Evolutionary conservation across 53 echinoderm and acorn worm genomes (phyloP).

Genomic region (Apostichopus leukothele): DNA sequence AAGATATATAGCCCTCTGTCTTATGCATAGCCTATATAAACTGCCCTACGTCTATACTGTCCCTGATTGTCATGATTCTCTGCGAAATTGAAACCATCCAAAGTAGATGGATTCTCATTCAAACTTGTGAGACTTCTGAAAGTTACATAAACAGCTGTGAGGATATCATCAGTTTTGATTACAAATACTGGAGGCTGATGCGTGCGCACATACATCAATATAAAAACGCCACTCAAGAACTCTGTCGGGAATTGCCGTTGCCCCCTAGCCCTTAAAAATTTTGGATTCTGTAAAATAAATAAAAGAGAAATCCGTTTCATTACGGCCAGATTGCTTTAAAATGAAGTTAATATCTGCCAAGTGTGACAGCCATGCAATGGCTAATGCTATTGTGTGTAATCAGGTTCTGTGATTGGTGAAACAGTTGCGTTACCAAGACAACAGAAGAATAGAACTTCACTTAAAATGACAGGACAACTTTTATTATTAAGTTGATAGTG

Average conservation of each 20-base stretch:
- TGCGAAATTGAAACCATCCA: background rate
- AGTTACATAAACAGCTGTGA: slow-evolving; percentile 23
- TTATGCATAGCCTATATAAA: too few species aligned
- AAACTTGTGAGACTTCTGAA: background rate
- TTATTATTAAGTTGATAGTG: background rate
- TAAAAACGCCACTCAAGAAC: background rate
- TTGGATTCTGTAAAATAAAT: background rate
- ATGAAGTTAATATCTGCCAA: background rate
- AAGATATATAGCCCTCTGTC: too few species aligned
- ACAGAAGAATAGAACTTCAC: background rate
- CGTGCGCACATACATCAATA: background rate
- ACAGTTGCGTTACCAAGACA: background rate
- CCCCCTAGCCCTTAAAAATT: slow-evolving; percentile 16
- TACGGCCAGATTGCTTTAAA: background rate
- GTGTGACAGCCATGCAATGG: background rate
- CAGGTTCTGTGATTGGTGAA: background rate
- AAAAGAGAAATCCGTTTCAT: slow-evolving; percentile 10
- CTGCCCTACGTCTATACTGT: background rate
- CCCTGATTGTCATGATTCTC: background rate
- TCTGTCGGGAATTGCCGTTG: background rate
- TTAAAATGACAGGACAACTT: background rate
- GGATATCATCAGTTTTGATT: slow-evolving; percentile 32
- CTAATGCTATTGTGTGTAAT: background rate
- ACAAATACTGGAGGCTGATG: slow-evolving; percentile 29
- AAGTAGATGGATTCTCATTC: background rate